Evolutionary conservation across 2,113 vertebrate species (phyloP), one percentile per base, ranked within the genome.

Genomic region (Plectropomus leopardus): DNA sequence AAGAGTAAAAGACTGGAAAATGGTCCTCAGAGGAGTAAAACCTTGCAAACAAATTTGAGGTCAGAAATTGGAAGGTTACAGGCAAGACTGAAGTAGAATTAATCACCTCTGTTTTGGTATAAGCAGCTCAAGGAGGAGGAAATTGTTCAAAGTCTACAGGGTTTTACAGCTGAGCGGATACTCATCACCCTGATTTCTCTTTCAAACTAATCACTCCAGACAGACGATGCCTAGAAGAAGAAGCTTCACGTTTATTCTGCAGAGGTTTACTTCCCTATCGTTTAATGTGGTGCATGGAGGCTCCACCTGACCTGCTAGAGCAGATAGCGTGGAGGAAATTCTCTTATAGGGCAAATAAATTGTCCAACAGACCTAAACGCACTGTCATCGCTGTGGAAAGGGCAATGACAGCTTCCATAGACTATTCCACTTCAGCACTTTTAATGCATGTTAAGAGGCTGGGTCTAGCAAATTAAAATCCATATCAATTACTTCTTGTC

Each of bases 391-490:
- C 60, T 24, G 69, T 66, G 78, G 72, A 89, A 83, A 90, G 82
- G 59, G 80, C 80, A 90, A 80, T 64, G 86, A 85, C 82, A 87
- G 78, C 67, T 72, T 80, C 82, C 84, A 86, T 54, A 76, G 78
- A 65, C 86, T 74, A 78, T 86, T 91, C 73, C 76, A 82, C 83
- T 81, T 61, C 50, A 82, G 86, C 75, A 78, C 77, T 73, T 90
- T 83, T 85, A 89, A 92, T 86, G 88, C 89, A 90, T 80, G 83
- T 83, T 85, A 83, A 88, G 79, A 82, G 40, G 84, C 82, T 67
- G 47, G 75, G 59, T 76, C 65, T 55, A 79, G 78, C 65, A 88
- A 89, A 92, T 90, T 86, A 87, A 90, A 91, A 91, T 90, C 89
- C 82, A 90, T 90, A 90, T 87, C 78, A 87, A 88, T 92, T 86